phyloP scores from a whole-genome alignment of 2,113 vertebrate genomes.

The Reinhardtius hippoglossoides region DNA sequence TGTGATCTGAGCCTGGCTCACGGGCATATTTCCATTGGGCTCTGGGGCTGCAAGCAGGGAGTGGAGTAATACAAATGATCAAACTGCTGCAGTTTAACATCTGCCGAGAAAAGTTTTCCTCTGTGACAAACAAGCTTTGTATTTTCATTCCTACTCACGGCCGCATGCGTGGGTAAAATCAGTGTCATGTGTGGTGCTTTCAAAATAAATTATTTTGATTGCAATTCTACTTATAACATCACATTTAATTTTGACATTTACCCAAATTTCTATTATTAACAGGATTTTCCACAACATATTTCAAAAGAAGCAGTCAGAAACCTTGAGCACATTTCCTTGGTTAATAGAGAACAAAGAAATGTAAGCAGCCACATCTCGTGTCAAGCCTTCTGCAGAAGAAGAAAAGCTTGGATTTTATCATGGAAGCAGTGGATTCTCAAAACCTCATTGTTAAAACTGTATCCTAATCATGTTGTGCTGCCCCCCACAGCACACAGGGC shows the following conservation, averaged over 20 bases:
- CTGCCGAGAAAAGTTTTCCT: conserved; percentile 1
- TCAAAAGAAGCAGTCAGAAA: background rate
- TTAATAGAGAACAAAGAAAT: too few relatives aligned
- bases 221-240: too few relatives aligned
- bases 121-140: conserved; percentile 1
- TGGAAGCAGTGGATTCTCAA: conserved; percentile 2
- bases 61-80: conserved; percentile 15
- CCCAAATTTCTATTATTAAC: background rate
- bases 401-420: too few relatives aligned
- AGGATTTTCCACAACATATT: background rate
- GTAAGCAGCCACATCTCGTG: too few relatives aligned
- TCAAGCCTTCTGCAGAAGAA: too few relatives aligned
- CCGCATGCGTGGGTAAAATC: background rate
- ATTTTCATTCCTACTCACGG: background rate
- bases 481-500: conserved; percentile 4
- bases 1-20: background rate
- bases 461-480: conserved; percentile 8
- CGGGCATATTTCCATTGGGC: background rate
- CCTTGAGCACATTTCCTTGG: background rate
- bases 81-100: conserved; percentile 1
- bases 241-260: too few relatives aligned
- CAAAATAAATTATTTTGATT: too few relatives aligned
- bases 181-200: background rate
- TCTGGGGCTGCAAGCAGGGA: background rate
- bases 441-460: conserved; percentile 1